Evolutionary conservation across 2,888 invertebrate species (phyloP), one percentile per base, ranked within the genome.

Genomic region (Acrobeloides nanus): DNA sequence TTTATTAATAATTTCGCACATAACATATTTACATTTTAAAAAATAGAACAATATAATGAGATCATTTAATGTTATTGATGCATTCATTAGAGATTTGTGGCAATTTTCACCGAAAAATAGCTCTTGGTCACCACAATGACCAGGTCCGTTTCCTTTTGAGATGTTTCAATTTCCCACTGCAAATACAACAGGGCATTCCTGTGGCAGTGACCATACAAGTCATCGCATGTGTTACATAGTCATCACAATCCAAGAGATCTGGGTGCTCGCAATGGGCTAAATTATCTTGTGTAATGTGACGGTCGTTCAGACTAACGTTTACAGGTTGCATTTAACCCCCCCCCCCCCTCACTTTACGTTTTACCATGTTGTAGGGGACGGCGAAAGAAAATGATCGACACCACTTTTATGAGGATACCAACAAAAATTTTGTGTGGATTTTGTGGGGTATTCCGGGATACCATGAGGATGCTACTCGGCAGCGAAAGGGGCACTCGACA

Each of bases 161-260:
- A 31, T 56, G 53, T 51, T 59, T 46, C 18, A 68, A 42, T 32
- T 47, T 46, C 18, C 64, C 68, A 7, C 61, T 64, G 48, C 68
- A 66, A n/a, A 68, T 63, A 46, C 68, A 68, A 31, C 65, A 70
- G 15, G 66, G 63, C 68, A 71, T 68, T 23, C 70, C 70, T n/a
- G 70, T 68, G 8, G 71, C 71, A 6, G 70, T 71, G 31, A 70
- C 29, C 67, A 67, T 62, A 48, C 70, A 70, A 12, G 56, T 61
- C 66, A 69, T 71, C 41, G 66, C 70, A 38, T 67, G 61, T 18
- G 58, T 60, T 33, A 62, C 62, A 34, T 67, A 70, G 37, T 65
- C 70, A 4, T 61, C 64, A 43, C 70, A 70, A 47, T 70, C 68
- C 35, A 70, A 53, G 38, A 71, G n/a, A 15, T 15, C 12, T 15